phyloP scores from a whole-genome alignment of 2,888 invertebrate species.

The Pseudococcus longispinus region DNA sequence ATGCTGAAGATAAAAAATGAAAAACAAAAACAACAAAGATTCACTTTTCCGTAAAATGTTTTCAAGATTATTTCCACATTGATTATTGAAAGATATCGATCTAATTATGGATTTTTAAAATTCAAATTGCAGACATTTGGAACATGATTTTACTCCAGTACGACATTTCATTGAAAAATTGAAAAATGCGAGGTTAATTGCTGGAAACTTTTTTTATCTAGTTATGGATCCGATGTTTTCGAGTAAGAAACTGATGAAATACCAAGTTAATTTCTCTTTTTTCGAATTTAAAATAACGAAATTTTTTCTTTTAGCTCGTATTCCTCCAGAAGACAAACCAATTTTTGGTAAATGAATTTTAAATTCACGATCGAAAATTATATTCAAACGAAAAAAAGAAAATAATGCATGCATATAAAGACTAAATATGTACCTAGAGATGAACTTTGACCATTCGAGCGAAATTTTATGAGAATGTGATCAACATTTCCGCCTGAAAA shows the following conservation, averaged over 20 bases:
- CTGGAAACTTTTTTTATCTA: constrained; percentile 20
- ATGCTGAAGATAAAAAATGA: background rate
- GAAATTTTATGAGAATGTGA: no score
- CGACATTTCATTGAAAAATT: background rate
- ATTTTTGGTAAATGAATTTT: background rate
- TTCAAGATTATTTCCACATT: no score
- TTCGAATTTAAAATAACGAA: background rate
- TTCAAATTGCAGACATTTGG: background rate
- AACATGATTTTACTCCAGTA: constrained; percentile 9
- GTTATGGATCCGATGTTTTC: background rate
- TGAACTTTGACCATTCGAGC: no score
- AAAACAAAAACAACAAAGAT: background rate
- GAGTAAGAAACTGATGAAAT: background rate
- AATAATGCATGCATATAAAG: no score
- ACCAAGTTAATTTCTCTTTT: background rate
- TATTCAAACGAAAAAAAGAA: background rate
- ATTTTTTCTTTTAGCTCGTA: background rate
- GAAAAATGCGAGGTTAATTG: background rate
- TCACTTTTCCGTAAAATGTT: background rate
- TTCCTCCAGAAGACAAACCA: background rate
- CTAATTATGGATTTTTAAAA: background rate
- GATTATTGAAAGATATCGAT: no score
- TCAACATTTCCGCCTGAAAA: no score
- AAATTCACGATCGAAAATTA: background rate
- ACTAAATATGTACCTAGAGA: no score